Evolutionary conservation across 2,113 vertebrate genomes (phyloP).

Genomic region (Hystrix brachyura): DNA sequence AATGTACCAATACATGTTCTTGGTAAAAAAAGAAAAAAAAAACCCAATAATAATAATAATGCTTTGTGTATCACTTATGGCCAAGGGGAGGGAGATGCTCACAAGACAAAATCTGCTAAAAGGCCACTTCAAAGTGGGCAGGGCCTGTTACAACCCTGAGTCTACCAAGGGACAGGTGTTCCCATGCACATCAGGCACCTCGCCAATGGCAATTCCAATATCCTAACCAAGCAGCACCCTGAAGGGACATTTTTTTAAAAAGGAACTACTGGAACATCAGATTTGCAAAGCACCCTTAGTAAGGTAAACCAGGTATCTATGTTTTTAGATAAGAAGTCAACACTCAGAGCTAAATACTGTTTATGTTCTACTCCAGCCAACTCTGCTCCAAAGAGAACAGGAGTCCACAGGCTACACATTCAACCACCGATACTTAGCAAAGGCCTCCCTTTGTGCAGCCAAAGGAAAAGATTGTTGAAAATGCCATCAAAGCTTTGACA

Average conservation of each 20-base stretch:
- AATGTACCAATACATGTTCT: too few species aligned
- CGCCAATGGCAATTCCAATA: too few species aligned
- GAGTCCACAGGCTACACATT: background rate
- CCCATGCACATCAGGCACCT: too few species aligned
- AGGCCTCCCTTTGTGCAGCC: background rate
- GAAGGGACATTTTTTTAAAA: background rate
- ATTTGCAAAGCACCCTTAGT: background rate
- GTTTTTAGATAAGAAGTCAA: background rate
- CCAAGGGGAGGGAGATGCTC: fast-evolving
- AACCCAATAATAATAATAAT: background rate
- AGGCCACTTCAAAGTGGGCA: background rate
- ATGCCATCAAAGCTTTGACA: fast-evolving
- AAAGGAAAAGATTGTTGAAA: background rate
- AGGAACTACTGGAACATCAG: background rate
- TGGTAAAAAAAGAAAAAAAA: background rate
- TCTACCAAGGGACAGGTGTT: background rate
- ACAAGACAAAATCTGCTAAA: background rate
- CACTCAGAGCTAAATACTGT: background rate
- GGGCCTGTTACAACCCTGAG: background rate
- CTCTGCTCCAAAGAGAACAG: background rate
- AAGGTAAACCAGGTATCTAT: background rate
- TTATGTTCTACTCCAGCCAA: too few species aligned
- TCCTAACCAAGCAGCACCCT: background rate
- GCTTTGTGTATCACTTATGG: background rate
- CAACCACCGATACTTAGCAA: background rate